Percentiles rank a stretch among this genome's conserved stretches.
These are phyloP conservation scores for Petrophora chlorosata DNA, from an alignment of 2,888 invertebrate species.

Conservation along the genomic window DNA sequence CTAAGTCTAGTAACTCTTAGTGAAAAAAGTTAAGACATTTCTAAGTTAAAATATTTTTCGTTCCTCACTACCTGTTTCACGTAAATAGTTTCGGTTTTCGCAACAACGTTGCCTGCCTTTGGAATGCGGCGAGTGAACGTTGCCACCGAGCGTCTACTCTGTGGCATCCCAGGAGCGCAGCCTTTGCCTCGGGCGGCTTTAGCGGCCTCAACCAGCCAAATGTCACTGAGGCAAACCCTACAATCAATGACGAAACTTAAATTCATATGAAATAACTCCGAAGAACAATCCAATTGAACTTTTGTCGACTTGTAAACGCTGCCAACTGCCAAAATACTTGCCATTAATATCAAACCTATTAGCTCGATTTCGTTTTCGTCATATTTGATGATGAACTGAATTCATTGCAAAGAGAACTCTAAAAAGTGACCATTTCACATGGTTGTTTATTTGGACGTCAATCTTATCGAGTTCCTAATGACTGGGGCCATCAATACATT, in stretches of 20 bases:
- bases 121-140: slow-evolving; percentile 78
- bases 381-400: slow-evolving; percentile 41
- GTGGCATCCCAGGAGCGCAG: slow-evolving; percentile 60
- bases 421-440: slow-evolving; percentile 14
- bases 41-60: slow-evolving; percentile 21
- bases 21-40: too few species aligned
- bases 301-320: slow-evolving; percentile 41
- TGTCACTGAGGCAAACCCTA: slow-evolving; percentile 68
- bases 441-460: slow-evolving; percentile 37
- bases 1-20: too few species aligned
- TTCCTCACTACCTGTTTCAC: slow-evolving; percentile 32
- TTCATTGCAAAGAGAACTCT: too few species aligned
- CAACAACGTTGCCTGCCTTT: slow-evolving; percentile 48
- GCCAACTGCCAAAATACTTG: slow-evolving; percentile 61
- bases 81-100: slow-evolving; percentile 55
- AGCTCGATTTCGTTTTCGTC: slow-evolving; percentile 50
- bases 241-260: slow-evolving; percentile 41
- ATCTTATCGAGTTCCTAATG: slow-evolving; percentile 60
- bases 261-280: slow-evolving; percentile 28
- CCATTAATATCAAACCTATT: slow-evolving; percentile 43
- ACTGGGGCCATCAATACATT: slow-evolving; percentile 60
- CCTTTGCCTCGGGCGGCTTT: slow-evolving; percentile 50
- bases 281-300: slow-evolving; percentile 28
- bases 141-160: slow-evolving; percentile 51
- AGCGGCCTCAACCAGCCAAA: slow-evolving; percentile 55